A percentile compares a stretch with the other conserved stretches of the same genome.
Conservation (phyloP, 2,888 invertebrate species). For the Mesoligia furuncula region DNA sequence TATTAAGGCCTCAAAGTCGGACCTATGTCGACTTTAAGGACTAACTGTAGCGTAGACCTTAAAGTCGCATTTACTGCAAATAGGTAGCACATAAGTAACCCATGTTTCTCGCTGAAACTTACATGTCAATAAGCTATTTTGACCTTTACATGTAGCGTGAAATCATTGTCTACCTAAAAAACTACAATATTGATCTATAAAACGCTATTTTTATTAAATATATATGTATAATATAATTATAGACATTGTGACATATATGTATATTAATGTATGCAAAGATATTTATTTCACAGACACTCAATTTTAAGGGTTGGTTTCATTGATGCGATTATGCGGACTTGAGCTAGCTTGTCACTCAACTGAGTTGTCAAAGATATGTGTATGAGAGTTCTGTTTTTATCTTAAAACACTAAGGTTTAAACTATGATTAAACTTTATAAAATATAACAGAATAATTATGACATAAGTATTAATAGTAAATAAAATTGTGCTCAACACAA, state of each 20-base stretch:
- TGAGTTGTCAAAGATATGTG: conserved; percentile 46
- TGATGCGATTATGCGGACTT: conserved; percentile 38
- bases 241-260: conserved; percentile 64
- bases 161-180: conserved; percentile 65
- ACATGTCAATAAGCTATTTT: conserved; percentile 43
- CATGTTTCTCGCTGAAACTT: conserved; percentile 27
- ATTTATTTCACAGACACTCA: conserved; percentile 53
- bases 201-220: conserved; percentile 68
- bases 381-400: conserved; percentile 23
- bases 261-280: conserved; percentile 53
- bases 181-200: conserved; percentile 69
- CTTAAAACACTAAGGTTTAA: conserved; percentile 52
- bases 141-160: conserved; percentile 55
- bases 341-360: conserved; percentile 30
- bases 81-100: conserved; percentile 47
- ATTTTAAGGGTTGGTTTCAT: conserved; percentile 25
- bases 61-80: conserved; percentile 17
- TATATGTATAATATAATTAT: conserved; percentile 69
- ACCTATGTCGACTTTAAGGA: background rate
- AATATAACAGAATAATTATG: conserved; percentile 56
- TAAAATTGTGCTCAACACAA: conserved; percentile 55
- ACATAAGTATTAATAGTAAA: conserved; percentile 48
- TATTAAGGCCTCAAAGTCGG: conserved; percentile 10
- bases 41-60: background rate
- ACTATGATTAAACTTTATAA: conserved; percentile 57